These are phyloP conservation scores for Hermatobates lingyangjiaoensis DNA, from an alignment of 1,140 invertebrate species.

Conservation along the genomic window DNA sequence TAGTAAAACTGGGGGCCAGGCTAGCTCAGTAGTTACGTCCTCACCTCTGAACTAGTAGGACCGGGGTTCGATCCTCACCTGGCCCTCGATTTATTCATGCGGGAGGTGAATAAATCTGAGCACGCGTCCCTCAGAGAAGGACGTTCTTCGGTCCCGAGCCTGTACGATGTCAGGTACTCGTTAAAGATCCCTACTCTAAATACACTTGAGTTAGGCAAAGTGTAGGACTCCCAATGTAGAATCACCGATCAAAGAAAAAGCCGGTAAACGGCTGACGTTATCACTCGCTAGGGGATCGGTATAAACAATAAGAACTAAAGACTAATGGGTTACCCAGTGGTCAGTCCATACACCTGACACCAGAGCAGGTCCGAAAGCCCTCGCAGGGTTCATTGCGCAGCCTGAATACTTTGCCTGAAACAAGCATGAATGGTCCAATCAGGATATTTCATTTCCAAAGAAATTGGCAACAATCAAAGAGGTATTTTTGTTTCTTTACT, in stretches of 20 bases:
- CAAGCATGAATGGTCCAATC: no score
- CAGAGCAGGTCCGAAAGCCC: constrained; percentile 31
- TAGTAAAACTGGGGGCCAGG: no score
- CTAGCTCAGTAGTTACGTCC: no score
- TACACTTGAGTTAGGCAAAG: not conserved
- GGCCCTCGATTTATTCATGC: no score
- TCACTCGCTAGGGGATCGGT: not conserved
- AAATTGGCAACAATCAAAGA: no score
- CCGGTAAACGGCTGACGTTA: not conserved
- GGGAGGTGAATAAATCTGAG: no score
- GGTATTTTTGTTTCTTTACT: no score
- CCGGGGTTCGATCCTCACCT: no score
- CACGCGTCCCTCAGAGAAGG: no score
- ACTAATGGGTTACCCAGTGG: constrained; percentile 30
- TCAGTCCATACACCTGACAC: constrained; percentile 25
- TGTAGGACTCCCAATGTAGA: not conserved
- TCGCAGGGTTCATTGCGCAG: constrained; percentile 33
- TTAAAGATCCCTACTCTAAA: not conserved
- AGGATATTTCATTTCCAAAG: no score
- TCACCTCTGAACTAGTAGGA: no score
- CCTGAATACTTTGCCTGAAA: constrained; percentile 30
- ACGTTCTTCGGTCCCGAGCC: not conserved
- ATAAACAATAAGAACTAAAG: not conserved
- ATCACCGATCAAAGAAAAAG: not conserved
- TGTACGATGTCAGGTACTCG: not conserved